These are phyloP conservation scores for Tetramorium alpestre DNA, from an alignment of 1,140 invertebrate species.

Conservation along the genomic window DNA sequence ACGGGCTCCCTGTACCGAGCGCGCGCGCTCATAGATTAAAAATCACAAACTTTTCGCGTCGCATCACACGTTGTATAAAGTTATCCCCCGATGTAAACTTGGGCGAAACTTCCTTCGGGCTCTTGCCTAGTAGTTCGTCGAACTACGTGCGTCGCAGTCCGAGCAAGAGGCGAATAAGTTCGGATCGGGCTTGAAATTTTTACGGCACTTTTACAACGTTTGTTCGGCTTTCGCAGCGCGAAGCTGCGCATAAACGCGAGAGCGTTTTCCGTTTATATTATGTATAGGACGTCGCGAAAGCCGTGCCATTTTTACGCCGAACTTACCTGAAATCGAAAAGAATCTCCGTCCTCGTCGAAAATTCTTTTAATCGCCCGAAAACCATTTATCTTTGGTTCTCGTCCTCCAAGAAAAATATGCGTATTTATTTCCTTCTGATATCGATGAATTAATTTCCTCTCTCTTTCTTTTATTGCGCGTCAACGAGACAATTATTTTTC, in stretches of 20 bases:
- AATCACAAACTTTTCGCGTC: slow-evolving; percentile 65
- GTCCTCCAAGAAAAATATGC: not conserved
- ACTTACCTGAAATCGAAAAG: not conserved
- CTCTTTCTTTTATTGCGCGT: not conserved
- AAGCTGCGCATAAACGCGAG: slow-evolving; percentile 30
- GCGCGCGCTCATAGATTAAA: slow-evolving; percentile 55
- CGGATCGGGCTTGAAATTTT: slow-evolving; percentile 52
- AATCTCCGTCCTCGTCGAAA: not conserved
- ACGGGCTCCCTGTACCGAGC: not conserved
- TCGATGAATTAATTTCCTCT: not conserved
- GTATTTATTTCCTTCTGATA: not conserved
- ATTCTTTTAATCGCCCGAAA: slow-evolving; percentile 1
- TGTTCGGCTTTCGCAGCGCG: slow-evolving; percentile 7
- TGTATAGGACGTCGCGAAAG: slow-evolving; percentile 7
- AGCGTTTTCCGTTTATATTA: slow-evolving; percentile 22
- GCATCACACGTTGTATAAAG: slow-evolving; percentile 68
- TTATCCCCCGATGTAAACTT: slow-evolving; percentile 63
- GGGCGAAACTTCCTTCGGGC: slow-evolving; percentile 45
- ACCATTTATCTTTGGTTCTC: not conserved
- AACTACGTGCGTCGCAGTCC: slow-evolving; percentile 57
- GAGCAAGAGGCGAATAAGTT: slow-evolving; percentile 15
- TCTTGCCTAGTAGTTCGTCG: slow-evolving; percentile 11
- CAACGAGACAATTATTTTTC: slow-evolving; percentile 4
- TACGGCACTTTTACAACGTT: slow-evolving; percentile 50
- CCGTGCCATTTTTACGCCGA: not conserved